Evolutionary conservation across 2,797 vertebrate species (phyloP), one percentile per base, ranked within the genome.

Genomic region (Coccyzus lansbergi): DNA sequence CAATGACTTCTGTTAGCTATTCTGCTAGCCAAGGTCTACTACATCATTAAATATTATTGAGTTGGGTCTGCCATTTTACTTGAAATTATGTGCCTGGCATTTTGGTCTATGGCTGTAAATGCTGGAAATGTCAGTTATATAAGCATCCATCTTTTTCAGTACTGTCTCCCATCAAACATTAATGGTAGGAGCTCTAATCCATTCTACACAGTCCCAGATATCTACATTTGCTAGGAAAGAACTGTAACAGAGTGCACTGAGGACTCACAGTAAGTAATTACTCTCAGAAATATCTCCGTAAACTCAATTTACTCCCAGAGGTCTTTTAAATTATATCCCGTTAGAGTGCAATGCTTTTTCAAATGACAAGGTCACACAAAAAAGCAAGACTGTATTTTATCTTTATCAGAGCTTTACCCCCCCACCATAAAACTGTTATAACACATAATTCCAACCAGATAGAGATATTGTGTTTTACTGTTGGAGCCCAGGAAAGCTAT

Each of bases 31-130:
- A 93, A 92, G 93, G 86, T 86, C 92, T 96, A 59, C 94, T 88
- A 96, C 94, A 96, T 96, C 96, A 97, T 97, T 98, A 97, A 97
- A 97, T 97, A 96, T 97, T 98, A 97, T 97, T 97, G 96, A 97
- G 97, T 96, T 97, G 95, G 93, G 95, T 86, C 94, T 97, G 97
- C 97, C 96, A 97, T 97, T 97, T 97, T 97, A 90, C 95, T 96
- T 91, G 95, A 91, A 97, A 97, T 97, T 97, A 97, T 97, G 96
- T 2, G 67, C 93, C 93, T 98, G 97, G 96, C 97, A 98, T 98
- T 98, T 98, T 97, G 95, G 80, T 97, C 95, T 91, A 82, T 70
- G 81, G 90, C 69, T 94, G 95, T 97, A 98, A 98, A 97, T 97
- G 97, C 97, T 97, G 96, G 95, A 94, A 95, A 96, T 97, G 96